A percentile compares a stretch with the other conserved stretches of the same genome.
phyloP scores from a whole-genome alignment of 2,888 invertebrate species.

The Hermodice carunculata region DNA sequence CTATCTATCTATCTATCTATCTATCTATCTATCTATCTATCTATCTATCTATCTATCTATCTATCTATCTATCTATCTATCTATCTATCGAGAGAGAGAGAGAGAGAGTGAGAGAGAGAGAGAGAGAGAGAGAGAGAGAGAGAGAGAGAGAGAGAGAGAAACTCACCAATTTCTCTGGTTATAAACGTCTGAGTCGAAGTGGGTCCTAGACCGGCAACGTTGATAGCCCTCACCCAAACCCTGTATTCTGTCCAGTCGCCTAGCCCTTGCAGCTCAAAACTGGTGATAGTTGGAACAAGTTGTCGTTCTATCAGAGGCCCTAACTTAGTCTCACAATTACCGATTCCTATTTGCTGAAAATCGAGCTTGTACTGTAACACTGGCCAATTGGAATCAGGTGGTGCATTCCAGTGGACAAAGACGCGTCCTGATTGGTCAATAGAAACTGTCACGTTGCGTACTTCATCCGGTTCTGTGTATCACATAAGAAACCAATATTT shows the following conservation, averaged over 20 bases:
- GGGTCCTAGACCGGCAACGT: neutral
- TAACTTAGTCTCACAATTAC: slow-evolving; percentile 44
- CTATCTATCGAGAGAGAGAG: no score
- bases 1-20: no score
- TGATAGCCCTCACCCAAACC: slow-evolving; percentile 6
- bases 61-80: no score
- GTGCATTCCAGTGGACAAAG: slow-evolving; percentile 20
- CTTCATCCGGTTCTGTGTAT: neutral
- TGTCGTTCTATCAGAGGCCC: neutral
- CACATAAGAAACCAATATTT: neutral
- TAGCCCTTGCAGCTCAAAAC: neutral
- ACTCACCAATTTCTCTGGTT: neutral
- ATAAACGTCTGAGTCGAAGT: neutral
- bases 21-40: no score
- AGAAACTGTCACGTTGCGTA: slow-evolving; percentile 4
- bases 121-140: no score
- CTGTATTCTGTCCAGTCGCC: neutral
- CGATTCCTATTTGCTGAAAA: slow-evolving; percentile 43
- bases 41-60: no score
- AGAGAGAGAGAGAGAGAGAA: no score
- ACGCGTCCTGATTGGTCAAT: neutral
- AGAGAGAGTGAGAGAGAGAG: no score
- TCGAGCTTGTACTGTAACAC: slow-evolving; percentile 32
- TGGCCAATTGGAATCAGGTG: neutral
- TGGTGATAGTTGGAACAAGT: neutral